Evolutionary conservation across 2,888 invertebrate genomes (phyloP).

Genomic region (Dynastes hyllus): DNA sequence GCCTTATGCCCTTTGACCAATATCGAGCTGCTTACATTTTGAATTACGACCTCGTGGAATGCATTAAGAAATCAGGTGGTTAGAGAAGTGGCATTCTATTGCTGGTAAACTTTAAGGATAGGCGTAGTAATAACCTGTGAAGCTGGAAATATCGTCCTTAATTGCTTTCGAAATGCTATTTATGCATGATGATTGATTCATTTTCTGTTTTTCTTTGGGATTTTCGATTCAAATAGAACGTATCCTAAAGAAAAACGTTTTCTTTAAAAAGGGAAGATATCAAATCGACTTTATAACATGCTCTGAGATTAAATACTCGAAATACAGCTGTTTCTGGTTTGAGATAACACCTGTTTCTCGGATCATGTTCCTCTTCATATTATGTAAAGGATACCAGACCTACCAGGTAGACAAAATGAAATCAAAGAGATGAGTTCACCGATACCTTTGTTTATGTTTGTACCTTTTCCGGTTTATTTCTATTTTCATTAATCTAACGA

Average conservation of each 20-base stretch:
- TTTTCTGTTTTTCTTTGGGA: too few species aligned
- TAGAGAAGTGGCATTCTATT: background rate
- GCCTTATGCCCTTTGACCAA: conserved; percentile 54
- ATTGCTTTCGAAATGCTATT: too few species aligned
- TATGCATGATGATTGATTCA: too few species aligned
- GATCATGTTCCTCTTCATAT: conserved; percentile 5
- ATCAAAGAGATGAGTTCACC: background rate
- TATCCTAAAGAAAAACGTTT: too few species aligned
- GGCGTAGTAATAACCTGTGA: background rate
- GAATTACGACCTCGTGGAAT: conserved; percentile 45
- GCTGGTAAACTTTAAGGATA: background rate
- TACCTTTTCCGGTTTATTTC: too few species aligned
- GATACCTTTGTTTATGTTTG: background rate
- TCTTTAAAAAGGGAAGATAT: background rate
- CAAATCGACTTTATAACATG: background rate
- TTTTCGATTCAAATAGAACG: too few species aligned
- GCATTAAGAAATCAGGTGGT: conserved; percentile 19
- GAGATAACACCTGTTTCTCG: conserved; percentile 40
- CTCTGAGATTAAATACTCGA: conserved; percentile 13
- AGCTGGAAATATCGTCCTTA: too few species aligned
- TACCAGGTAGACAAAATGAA: conserved; percentile 18
- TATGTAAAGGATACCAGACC: conserved; percentile 4
- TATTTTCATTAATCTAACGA: background rate
- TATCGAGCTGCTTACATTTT: conserved; percentile 50
- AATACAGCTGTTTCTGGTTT: conserved; percentile 28